Evolutionary conservation across 2,888 invertebrate genomes (phyloP).

Genomic region (Cheilosia urbana): DNA sequence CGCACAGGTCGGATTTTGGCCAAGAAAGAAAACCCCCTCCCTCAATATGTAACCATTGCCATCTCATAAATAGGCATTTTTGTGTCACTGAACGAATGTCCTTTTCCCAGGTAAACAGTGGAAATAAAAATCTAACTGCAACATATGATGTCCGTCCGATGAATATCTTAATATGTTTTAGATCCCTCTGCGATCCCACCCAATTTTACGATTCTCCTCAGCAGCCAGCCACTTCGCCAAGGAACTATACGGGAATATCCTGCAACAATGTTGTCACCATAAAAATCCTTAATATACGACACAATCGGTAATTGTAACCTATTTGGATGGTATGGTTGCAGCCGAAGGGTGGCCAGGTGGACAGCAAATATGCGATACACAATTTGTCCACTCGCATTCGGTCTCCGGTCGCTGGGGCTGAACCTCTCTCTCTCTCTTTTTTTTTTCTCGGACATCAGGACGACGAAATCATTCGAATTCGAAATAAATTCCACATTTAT

Average conservation of each 20-base stretch:
- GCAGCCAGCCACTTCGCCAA: conserved; percentile 41
- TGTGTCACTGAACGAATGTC: conserved; percentile 69
- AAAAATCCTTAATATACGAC: conserved; percentile 74
- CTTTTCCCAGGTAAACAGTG: conserved; percentile 64
- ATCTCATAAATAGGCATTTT: conserved; percentile 75
- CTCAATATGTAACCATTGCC: conserved; percentile 37
- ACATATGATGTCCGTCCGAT: conserved; percentile 75
- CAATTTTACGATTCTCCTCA: conserved; percentile 71
- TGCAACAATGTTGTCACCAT: conserved; percentile 69
- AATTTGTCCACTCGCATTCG: conserved; percentile 60
- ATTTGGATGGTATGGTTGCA: neutral
- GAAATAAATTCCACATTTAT: conserved; percentile 81
- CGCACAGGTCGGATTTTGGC: conserved; percentile 24
- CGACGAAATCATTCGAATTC: conserved; percentile 73
- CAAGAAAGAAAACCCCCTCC: conserved; percentile 40
- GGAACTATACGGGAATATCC: conserved; percentile 12
- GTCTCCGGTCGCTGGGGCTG: neutral
- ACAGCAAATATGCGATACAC: conserved; percentile 72
- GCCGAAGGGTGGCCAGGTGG: conserved; percentile 49
- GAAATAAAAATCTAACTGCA: conserved; percentile 74
- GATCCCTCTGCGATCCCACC: conserved; percentile 65
- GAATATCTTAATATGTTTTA: conserved; percentile 76
- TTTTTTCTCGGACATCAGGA: neutral
- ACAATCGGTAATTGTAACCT: conserved; percentile 72
- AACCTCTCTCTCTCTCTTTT: no score